phyloP scores from a whole-genome alignment of 2,797 vertebrate genomes.

The Siniperca obscura region DNA sequence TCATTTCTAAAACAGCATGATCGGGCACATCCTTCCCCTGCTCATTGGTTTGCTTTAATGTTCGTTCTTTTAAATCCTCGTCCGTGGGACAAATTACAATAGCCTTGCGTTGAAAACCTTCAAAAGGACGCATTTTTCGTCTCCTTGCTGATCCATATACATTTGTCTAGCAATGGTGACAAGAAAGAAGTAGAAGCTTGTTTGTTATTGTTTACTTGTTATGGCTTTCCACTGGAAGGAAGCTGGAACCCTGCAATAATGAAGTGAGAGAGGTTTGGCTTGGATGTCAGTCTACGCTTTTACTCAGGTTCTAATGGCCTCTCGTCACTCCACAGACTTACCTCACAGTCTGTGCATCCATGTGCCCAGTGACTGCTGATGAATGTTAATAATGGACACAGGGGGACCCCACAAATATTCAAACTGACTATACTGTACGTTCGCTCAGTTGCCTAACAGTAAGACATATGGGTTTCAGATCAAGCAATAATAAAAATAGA shows the following conservation, averaged over 20 bases:
- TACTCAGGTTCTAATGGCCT: conserved; percentile 83
- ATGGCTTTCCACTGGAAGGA: conserved; percentile 88
- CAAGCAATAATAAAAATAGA: background rate
- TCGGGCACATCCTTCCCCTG: conserved; percentile 98
- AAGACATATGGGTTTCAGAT: background rate
- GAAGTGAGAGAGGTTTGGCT: conserved; percentile 88
- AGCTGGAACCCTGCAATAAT: conserved; percentile 89
- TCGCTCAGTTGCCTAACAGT: background rate
- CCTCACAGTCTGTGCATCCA: conserved; percentile 53
- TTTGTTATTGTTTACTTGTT: conserved; percentile 88
- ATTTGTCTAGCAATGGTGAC: conserved; percentile 93
- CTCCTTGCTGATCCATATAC: conserved; percentile 97
- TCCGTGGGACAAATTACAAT: conserved; percentile 97
- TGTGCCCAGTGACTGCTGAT: conserved; percentile 22
- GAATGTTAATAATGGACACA: conserved; percentile 11
- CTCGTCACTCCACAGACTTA: conserved; percentile 83
- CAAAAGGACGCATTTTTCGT: conserved; percentile 98
- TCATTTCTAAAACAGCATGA: conserved; percentile 98
- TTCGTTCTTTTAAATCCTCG: conserved; percentile 94
- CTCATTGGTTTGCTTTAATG: conserved; percentile 94
- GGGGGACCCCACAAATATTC: conserved; percentile 64
- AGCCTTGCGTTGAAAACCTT: conserved; percentile 97
- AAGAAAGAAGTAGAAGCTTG: conserved; percentile 90
- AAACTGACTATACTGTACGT: background rate
- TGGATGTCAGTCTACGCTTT: conserved; percentile 84